Conservation (phyloP, 2,113 vertebrate genomes). For the Silurus glanis region DNA sequence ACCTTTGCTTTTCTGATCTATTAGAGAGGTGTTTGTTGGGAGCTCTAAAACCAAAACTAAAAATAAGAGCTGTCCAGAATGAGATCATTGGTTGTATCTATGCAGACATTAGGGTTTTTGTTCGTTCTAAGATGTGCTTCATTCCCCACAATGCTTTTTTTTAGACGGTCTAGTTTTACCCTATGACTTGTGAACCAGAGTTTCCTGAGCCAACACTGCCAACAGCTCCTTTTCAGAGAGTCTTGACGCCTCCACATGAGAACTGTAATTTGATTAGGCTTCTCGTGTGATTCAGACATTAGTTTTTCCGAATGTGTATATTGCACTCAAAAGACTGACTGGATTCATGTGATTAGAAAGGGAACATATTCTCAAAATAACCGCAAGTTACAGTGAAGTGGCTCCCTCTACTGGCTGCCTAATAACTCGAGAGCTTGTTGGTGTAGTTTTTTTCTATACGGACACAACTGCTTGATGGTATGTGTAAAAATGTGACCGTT, state of each 20-base stretch:
- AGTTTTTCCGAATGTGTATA: neutral
- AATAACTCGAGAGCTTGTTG: neutral
- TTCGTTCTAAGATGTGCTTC: neutral
- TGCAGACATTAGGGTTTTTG: neutral
- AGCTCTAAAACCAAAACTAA: neutral
- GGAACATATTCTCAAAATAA: neutral
- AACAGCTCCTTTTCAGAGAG: neutral
- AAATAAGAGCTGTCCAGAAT: neutral
- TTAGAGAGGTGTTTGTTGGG: neutral
- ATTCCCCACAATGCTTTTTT: neutral
- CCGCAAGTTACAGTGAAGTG: constrained; percentile 8
- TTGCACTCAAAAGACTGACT: constrained; percentile 4
- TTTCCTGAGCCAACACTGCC: neutral
- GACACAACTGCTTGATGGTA: neutral
- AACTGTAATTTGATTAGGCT: constrained; percentile 23
- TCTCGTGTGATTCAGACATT: neutral
- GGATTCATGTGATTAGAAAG: neutral
- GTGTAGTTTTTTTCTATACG: neutral
- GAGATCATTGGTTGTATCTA: neutral
- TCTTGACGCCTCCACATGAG: neutral
- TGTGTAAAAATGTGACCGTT: neutral
- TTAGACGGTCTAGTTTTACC: neutral
- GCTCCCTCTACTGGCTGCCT: constrained; percentile 30
- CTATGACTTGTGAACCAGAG: neutral
- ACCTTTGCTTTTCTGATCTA: neutral